phyloP scores from a whole-genome alignment of 2,113 vertebrate species.

The Gallinago undulata region DNA sequence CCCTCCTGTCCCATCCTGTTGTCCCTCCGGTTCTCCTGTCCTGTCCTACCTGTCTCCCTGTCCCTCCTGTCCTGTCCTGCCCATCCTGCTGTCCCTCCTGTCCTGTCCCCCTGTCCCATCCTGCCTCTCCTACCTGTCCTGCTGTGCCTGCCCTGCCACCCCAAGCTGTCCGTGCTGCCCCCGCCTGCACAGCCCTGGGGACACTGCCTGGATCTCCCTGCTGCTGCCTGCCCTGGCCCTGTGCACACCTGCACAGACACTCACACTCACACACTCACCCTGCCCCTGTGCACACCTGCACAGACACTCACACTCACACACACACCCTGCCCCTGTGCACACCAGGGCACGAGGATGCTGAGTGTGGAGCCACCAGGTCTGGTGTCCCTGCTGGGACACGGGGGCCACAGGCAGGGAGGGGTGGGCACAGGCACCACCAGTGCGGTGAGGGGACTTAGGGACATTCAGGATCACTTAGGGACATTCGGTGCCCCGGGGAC shows the following conservation, averaged over 20 bases:
- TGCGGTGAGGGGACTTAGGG: not conserved
- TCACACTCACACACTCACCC: too few relatives aligned
- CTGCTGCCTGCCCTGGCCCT: not conserved
- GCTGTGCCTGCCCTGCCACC: not conserved
- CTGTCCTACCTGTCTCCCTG: too few relatives aligned
- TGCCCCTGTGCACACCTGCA: not conserved
- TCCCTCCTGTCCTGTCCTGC: too few relatives aligned
- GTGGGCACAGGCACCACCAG: not conserved
- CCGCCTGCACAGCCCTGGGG: not conserved
- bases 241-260: too few relatives aligned
- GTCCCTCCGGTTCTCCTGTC: too few relatives aligned
- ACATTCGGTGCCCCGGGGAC: not conserved
- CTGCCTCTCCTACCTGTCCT: not conserved
- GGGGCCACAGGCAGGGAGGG: too few relatives aligned
- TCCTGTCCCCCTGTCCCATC: too few relatives aligned
- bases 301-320: not conserved
- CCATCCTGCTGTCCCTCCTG: too few relatives aligned
- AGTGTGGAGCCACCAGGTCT: not conserved
- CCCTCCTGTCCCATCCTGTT: too few relatives aligned
- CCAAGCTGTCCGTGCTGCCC: not conserved
- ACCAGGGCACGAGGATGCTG: not conserved
- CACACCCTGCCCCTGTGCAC: too few relatives aligned
- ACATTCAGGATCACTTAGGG: too few relatives aligned
- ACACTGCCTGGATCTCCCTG: not conserved
- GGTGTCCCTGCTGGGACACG: rapidly evolving